These are phyloP conservation scores for Sinocyclocheilus grahami DNA, from an alignment of 2,113 vertebrate species.

Conservation along the genomic window DNA sequence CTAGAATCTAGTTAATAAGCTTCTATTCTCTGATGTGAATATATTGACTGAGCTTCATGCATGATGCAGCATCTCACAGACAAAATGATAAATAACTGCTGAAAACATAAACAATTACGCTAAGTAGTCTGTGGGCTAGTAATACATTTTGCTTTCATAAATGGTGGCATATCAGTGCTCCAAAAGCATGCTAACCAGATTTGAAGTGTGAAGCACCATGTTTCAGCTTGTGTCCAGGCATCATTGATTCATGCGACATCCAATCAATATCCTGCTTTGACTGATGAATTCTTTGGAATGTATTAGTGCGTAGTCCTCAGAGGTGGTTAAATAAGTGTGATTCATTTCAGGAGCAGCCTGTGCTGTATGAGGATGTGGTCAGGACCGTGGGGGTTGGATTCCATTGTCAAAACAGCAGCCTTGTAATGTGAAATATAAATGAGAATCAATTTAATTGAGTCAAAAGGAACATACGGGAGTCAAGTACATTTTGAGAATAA, in stretches of 20 bases:
- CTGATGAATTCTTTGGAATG: constrained; percentile 24
- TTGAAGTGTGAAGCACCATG: background rate
- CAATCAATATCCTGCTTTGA: constrained; percentile 38
- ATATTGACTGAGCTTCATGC: background rate
- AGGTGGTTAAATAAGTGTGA: too few species aligned
- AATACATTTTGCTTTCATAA: background rate
- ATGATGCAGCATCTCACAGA: background rate
- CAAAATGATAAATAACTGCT: constrained; percentile 32
- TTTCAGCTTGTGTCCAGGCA: constrained; percentile 6
- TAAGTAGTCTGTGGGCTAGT: background rate
- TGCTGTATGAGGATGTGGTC: too few species aligned
- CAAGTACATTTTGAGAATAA: background rate
- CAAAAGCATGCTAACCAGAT: constrained; percentile 4
- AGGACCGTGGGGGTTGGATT: too few species aligned
- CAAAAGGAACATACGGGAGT: too few species aligned
- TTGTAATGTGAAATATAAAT: too few species aligned
- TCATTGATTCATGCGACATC: constrained; percentile 42
- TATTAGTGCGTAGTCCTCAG: too few species aligned
- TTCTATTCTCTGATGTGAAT: background rate
- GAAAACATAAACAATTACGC: background rate
- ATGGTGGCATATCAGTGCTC: background rate
- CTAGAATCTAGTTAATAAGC: background rate
- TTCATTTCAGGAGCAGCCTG: too few species aligned
- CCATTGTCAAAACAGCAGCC: too few species aligned
- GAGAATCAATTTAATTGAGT: too few species aligned